phyloP scores from a whole-genome alignment of 2,113 vertebrate genomes.

The Cromileptes altivelis region DNA sequence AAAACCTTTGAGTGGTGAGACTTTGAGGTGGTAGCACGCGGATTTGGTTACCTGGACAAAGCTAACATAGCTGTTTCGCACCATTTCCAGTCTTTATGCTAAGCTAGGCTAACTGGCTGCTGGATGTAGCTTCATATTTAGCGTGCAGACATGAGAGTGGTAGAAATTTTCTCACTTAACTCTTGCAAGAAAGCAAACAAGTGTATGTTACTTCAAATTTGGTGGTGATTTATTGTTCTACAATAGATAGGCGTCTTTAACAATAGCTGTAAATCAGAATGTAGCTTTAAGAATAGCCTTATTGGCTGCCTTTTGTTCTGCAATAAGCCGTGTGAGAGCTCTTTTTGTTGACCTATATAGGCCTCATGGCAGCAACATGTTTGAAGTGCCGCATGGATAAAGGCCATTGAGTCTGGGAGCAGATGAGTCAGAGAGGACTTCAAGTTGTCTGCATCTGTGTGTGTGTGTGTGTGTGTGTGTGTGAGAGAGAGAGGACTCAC shows the following conservation, averaged over 20 bases:
- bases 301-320: slow-evolving; percentile 1
- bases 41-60: too few relatives aligned
- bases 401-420: slow-evolving; percentile 6
- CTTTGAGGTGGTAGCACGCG: too few relatives aligned
- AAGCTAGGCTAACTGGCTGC: too few relatives aligned
- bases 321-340: neutral
- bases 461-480: neutral
- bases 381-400: slow-evolving; percentile 1
- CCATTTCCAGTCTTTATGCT: too few relatives aligned
- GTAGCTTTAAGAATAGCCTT: neutral
- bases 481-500: neutral
- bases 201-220: neutral
- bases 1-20: too few relatives aligned
- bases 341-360: neutral
- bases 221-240: neutral
- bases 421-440: slow-evolving; percentile 42
- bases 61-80: too few relatives aligned
- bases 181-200: neutral
- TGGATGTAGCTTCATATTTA: too few relatives aligned
- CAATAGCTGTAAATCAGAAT: neutral
- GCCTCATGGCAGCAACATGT: slow-evolving; percentile 14
- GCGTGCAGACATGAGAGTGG: too few relatives aligned
- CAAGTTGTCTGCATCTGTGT: slow-evolving; percentile 1
- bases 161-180: neutral
- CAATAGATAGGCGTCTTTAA: neutral